These are phyloP conservation scores for Tanytarsus gracilentus DNA, from an alignment of 2,888 invertebrate genomes.

Conservation along the genomic window DNA sequence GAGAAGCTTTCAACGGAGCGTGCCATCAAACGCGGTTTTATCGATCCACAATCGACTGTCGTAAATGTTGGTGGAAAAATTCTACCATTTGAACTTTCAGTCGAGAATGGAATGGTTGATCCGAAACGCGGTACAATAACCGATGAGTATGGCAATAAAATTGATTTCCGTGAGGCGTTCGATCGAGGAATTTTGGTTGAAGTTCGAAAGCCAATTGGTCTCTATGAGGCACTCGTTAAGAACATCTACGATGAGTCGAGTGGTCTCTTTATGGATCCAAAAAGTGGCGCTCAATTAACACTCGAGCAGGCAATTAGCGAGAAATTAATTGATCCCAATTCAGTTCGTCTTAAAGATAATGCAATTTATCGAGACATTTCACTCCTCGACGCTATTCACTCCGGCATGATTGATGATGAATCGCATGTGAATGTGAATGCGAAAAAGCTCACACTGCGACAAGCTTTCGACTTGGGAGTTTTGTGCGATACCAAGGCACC, in stretches of 20 bases:
- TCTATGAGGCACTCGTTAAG: conserved; percentile 73
- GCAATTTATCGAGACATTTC: conserved; percentile 67
- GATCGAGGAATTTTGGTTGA: conserved; percentile 75
- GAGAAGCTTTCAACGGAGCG: conserved; percentile 71
- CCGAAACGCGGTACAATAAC: conserved; percentile 61
- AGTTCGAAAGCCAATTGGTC: conserved; percentile 67
- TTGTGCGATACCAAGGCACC: conserved; percentile 73
- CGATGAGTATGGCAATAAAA: conserved; percentile 51
- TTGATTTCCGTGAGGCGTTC: conserved; percentile 77
- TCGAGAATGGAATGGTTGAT: conserved; percentile 67
- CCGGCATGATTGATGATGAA: conserved; percentile 60
- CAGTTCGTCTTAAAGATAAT: conserved; percentile 72
- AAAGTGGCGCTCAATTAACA: conserved; percentile 65
- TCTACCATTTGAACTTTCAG: conserved; percentile 74
- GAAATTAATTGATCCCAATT: conserved; percentile 73
- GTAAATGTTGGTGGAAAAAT: conserved; percentile 73
- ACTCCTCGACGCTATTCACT: conserved; percentile 67
- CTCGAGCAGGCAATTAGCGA: conserved; percentile 73
- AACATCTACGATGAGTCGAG: conserved; percentile 68
- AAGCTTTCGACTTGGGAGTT: conserved; percentile 71
- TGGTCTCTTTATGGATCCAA: conserved; percentile 76
- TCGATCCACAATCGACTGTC: conserved; percentile 77
- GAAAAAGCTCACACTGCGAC: conserved; percentile 58
- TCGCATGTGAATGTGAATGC: conserved; percentile 32
- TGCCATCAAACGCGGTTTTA: conserved; percentile 73